Evolutionary conservation across 2,113 vertebrate species (phyloP).

Genomic region (Irena cyanogastra): DNA sequence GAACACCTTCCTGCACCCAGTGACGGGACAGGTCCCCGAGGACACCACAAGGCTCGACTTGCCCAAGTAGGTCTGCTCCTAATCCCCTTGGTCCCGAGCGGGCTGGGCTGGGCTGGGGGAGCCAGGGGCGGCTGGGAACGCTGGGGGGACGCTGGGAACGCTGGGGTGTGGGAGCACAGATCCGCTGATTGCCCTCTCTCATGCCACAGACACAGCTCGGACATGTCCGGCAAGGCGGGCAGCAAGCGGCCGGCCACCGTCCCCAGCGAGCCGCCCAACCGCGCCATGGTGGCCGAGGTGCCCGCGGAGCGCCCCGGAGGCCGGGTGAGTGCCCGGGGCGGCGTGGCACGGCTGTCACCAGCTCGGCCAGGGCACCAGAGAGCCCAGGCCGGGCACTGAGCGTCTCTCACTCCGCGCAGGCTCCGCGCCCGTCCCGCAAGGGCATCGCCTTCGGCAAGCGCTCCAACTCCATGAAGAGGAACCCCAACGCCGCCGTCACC

Average conservation of each 20-base stretch:
- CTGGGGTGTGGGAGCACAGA: fast-evolving
- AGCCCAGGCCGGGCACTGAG: not conserved
- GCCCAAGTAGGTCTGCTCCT: slow-evolving; percentile 70
- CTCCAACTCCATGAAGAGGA: slow-evolving; percentile 94
- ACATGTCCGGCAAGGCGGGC: slow-evolving; percentile 84
- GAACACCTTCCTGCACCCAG: slow-evolving; percentile 81
- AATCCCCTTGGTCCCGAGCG: fast-evolving
- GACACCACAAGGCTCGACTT: slow-evolving; percentile 71
- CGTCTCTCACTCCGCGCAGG: slow-evolving; percentile 24
- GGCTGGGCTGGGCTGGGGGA: not conserved
- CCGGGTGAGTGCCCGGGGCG: slow-evolving; percentile 70
- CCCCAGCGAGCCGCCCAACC: slow-evolving; percentile 72
- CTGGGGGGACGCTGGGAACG: too few species aligned
- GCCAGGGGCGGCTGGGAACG: fast-evolving
- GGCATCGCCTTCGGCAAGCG: slow-evolving; percentile 92
- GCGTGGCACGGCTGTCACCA: fast-evolving
- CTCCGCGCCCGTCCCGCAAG: slow-evolving; percentile 78
- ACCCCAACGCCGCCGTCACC: slow-evolving; percentile 81
- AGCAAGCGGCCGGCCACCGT: slow-evolving; percentile 65
- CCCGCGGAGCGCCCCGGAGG: slow-evolving; percentile 73
- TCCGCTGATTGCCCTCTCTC: not conserved
- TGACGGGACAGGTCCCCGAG: slow-evolving; percentile 80
- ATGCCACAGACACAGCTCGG: slow-evolving; percentile 62
- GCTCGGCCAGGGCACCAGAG: fast-evolving
- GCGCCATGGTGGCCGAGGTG: slow-evolving; percentile 81